Evolutionary conservation across 2,113 vertebrate genomes (phyloP).

Genomic region (Salvelinus fontinalis): DNA sequence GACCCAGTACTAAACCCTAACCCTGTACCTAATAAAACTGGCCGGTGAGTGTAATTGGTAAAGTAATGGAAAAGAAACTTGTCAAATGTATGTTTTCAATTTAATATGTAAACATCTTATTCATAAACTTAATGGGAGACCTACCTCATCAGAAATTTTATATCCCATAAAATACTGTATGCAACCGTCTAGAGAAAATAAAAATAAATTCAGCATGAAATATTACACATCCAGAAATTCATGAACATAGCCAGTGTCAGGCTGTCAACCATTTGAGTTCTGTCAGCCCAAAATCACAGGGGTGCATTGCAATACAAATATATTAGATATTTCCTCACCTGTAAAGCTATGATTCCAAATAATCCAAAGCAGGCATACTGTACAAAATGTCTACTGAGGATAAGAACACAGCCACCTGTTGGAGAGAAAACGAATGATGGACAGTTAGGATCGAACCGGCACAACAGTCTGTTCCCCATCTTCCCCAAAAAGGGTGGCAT

Average conservation of each 20-base stretch:
- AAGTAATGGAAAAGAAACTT: not conserved
- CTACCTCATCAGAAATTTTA: conserved; percentile 99
- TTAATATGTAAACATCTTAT: not conserved
- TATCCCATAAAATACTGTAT: conserved; percentile 98
- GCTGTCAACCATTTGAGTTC: not conserved
- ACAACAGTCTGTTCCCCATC: no score
- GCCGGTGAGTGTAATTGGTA: no score
- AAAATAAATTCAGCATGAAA: not conserved
- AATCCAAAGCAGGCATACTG: conserved; percentile 96
- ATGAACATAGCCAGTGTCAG: no score
- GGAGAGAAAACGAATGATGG: not conserved
- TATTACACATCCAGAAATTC: not conserved
- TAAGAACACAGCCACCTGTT: conserved; percentile 91
- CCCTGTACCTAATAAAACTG: no score
- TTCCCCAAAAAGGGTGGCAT: no score
- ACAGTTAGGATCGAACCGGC: not conserved
- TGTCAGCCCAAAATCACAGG: not conserved
- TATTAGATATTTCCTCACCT: conserved; percentile 71
- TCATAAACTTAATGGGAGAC: conserved; percentile 35
- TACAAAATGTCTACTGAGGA: conserved; percentile 97
- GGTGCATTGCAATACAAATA: no score
- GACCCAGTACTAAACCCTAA: no score
- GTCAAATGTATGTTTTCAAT: not conserved
- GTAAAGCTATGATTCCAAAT: conserved; percentile 94
- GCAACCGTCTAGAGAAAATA: conserved; percentile 86